Base-by-base conservation (phyloP, 1,140 invertebrate genomes). In the Drosophila oshimai region DNA sequence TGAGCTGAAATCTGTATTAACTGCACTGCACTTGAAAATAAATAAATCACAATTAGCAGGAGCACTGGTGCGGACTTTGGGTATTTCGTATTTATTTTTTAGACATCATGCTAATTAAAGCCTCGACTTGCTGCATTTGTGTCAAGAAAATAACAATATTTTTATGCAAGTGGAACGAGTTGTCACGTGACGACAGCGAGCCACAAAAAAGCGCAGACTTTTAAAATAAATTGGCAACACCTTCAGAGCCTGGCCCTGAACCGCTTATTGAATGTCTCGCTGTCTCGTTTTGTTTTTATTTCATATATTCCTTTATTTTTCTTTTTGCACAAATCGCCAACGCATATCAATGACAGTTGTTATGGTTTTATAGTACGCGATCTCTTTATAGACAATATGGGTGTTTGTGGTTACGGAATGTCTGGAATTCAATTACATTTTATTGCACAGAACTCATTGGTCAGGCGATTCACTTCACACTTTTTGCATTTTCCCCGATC, bases 221-320 rank as follows among this genome's bases (percentile, higher is more conserved):
- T 81, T 65, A 76, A 81, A 73, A 81, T 83, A 78, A 86, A 84
- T 84, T 84, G 79, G 74, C 79, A 84, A 86, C 81, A 84, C 80
- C 75, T 84, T 84, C 72, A 47, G 57, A 67, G 72, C 57, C 68
- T 73, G 78, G 72, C 81, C 80, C 81, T 84, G 80, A 84, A 72
- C 80, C 67, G 80, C 80, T 84, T 86, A 87, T 80, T 80, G 71
- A 86, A 80, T 84, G 75, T 64, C 74, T 76, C 57, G 34, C 54
- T 36, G 26, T 49, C 57, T 31, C 10, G 58, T 31, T 41, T 46
- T 61, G 31, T 64, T 49, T 47, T 46, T 54, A 45, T 58, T 41
- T 22, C 29, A 60, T 37, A 36, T 50, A 47, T 57, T 67, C 65
- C 68, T 45, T 26, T 42, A 45, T 55, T 45, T 34, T 28, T 24